phyloP scores from a whole-genome alignment of 2,797 vertebrate genomes.

The Nyctalus aviator region DNA sequence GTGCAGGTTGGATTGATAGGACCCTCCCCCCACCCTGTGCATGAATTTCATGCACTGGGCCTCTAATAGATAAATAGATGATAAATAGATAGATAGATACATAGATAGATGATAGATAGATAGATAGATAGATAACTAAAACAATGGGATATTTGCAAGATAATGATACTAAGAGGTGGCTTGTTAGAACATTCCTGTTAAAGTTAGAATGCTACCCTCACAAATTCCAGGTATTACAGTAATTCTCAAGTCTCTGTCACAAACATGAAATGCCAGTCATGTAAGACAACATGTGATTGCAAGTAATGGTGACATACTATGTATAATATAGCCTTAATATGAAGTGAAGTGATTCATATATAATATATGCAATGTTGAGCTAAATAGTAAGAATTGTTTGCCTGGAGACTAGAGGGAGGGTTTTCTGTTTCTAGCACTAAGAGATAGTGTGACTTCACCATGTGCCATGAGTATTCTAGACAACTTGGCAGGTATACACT shows the following conservation, averaged over 20 bases:
- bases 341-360: background rate
- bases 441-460: conserved; percentile 36
- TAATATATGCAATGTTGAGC: background rate
- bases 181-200: background rate
- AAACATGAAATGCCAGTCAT: conserved; percentile 32
- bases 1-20: too few relatives aligned
- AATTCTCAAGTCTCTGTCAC: background rate
- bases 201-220: background rate
- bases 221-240: background rate
- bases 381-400: conserved; percentile 31
- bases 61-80: too few relatives aligned
- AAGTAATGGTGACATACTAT: background rate
- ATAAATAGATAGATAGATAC: too few relatives aligned
- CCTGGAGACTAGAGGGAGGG: too few relatives aligned
- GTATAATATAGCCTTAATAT: conserved; percentile 12
- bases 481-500: background rate
- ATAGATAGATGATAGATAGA: too few relatives aligned
- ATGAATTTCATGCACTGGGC: too few relatives aligned
- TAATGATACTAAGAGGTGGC: background rate
- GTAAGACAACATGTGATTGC: background rate
- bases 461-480: conserved; percentile 1
- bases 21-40: too few relatives aligned
- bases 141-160: background rate
- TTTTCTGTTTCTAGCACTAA: background rate
- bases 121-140: background rate